Percentiles rank a stretch among this genome's conserved stretches.
Evolutionary conservation across 2,113 vertebrate genomes (phyloP).

Genomic region (Tragelaphus scriptus): DNA sequence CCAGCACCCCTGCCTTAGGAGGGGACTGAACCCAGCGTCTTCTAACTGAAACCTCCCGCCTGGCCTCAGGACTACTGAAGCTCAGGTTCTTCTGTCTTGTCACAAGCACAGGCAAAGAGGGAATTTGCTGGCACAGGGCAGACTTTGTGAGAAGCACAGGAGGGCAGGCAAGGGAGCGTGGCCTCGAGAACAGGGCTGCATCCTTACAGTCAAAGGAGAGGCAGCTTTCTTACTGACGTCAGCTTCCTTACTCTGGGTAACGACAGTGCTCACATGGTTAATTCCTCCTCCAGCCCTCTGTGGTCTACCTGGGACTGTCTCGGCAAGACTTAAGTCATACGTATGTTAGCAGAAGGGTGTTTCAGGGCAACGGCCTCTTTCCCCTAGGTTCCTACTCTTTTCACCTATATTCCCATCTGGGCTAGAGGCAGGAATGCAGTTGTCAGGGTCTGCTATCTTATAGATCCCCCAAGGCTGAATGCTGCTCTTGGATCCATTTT

Average conservation of each 20-base stretch:
- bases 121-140: not conserved
- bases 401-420: fast-evolving
- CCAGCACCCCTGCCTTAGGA: not conserved
- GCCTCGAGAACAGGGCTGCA: not conserved
- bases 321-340: fast-evolving
- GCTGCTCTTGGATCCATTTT: not conserved
- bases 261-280: fast-evolving
- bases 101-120: not conserved
- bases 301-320: not conserved
- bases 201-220: no score
- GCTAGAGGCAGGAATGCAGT: not conserved
- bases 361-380: not conserved
- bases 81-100: not conserved
- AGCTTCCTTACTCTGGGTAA: not conserved
- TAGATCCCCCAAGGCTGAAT: not conserved
- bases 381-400: not conserved
- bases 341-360: not conserved
- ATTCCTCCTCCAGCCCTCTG: not conserved
- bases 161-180: not conserved
- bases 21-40: not conserved
- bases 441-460: not conserved
- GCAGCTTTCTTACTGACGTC: not conserved
- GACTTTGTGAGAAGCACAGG: not conserved
- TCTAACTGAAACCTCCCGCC: not conserved
- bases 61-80: not conserved